Base-by-base conservation (phyloP, 2,797 vertebrate genomes). In the Xiphophorus birchmanni region DNA sequence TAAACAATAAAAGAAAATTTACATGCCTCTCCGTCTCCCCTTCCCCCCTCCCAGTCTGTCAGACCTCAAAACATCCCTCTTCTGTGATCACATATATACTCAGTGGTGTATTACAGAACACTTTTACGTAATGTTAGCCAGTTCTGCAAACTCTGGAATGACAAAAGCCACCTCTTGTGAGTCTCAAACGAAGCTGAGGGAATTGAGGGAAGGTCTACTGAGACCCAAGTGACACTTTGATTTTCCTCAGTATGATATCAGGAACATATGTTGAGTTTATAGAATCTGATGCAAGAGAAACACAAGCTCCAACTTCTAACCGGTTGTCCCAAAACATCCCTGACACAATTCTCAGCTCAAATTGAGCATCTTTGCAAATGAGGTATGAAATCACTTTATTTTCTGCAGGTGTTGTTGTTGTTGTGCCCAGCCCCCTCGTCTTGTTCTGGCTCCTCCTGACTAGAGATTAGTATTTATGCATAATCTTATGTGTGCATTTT, bases 201-300 rank as follows among this genome's bases (percentile, higher is more conserved):
- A 73, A 54, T 80, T 85, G 75, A 87, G 82, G 82, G 83, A 83
- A 82, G 50, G 5, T 87, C 84, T 88, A 79, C 73, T 82, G 78
- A 87, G 85, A 94, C 87, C 86, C 60, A 69, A 86, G 88, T 82
- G 88, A 92, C 90, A 89, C 80, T 63, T 85, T 78, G 65, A 85
- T 84, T 84, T 82, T n/a, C 29, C 56, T 72, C 82, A 86, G 83
- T 81, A 82, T 69, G 60, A 88, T 84, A 87, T 89, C 84, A 87
- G 63, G 40, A 86, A 90, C 85, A 88, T 89, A 79, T 84, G 82
- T 74, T 78, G 63, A 78, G 79, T 78, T 58, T 56, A 87, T 76
- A 50, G 42, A 47, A 45, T 72, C 26, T 74, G 71, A 67, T 44
- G 17, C 67, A 78, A 84, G 50, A 82, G 81, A 40, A 90, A 83